These are phyloP conservation scores for Bubo blakistoni DNA, from an alignment of 2,113 vertebrate genomes.

Conservation along the genomic window DNA sequence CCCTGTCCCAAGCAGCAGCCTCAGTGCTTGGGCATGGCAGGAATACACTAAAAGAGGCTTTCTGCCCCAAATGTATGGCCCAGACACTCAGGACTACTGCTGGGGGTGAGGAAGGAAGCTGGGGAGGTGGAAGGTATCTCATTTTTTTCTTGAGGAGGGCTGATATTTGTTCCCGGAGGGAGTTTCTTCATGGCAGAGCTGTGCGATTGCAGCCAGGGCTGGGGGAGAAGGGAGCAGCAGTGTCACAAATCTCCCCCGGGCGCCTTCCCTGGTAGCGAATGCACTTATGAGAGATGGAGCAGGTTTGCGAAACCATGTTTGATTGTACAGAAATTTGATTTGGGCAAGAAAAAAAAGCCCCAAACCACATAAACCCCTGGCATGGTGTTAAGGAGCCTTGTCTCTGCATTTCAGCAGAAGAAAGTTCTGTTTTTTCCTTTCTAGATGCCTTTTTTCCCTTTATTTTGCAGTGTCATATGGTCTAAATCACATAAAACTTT, in stretches of 20 bases:
- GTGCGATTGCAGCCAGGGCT: not conserved
- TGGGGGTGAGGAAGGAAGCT: not conserved
- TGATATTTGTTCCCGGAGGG: not conserved
- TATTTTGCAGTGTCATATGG: constrained; percentile 55
- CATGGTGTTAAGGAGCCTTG: constrained; percentile 14
- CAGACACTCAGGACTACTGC: not conserved
- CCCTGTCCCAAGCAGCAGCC: not conserved
- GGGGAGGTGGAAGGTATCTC: not conserved
- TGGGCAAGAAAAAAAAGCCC: not conserved
- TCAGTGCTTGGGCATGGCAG: not conserved
- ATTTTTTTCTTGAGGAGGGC: not conserved
- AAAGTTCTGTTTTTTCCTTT: constrained; percentile 12
- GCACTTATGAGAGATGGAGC: not conserved
- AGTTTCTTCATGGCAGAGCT: not conserved
- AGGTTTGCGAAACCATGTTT: not conserved
- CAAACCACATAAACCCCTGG: not conserved
- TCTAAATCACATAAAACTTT: constrained; percentile 61
- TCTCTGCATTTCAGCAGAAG: not conserved
- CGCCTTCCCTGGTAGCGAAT: not conserved
- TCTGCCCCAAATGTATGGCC: not conserved
- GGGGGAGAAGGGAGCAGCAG: not conserved
- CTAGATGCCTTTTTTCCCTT: not conserved
- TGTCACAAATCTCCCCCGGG: not conserved
- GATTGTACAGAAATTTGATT: not conserved
- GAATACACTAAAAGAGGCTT: not conserved